phyloP scores from a whole-genome alignment of 2,113 vertebrate species.

The Chiloscyllium plagiosum region DNA sequence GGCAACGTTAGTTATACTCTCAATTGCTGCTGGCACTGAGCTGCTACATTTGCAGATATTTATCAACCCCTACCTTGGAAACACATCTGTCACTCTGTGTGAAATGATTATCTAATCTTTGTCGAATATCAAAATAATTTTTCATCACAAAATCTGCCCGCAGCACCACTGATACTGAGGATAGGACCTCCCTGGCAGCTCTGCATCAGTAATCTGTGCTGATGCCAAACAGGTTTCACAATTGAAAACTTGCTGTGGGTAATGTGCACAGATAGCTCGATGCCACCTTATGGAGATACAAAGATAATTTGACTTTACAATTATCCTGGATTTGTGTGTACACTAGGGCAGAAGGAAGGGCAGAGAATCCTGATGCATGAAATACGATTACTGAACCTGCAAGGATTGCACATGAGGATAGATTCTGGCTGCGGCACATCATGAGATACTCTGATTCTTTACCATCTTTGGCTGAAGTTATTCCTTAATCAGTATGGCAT shows the following conservation, averaged over 20 bases:
- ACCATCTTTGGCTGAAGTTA: neutral
- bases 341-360: no score
- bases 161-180: neutral
- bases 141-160: neutral
- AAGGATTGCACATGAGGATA: neutral
- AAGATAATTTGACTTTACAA: neutral
- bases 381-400: neutral
- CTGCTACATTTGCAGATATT: neutral
- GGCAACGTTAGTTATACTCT: neutral
- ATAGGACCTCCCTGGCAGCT: neutral
- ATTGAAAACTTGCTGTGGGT: neutral
- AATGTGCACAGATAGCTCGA: neutral
- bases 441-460: neutral
- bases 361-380: neutral
- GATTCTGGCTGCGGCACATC: neutral
- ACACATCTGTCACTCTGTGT: neutral
- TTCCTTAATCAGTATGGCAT: neutral
- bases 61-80: neutral
- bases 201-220: neutral
- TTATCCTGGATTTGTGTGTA: neutral
- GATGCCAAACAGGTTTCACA: neutral
- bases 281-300: neutral
- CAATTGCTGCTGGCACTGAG: neutral
- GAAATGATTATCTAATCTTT: neutral
- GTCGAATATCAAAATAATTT: neutral